Conservation (phyloP, 2,888 invertebrate genomes). For the Exephanes ischioxanthus region DNA sequence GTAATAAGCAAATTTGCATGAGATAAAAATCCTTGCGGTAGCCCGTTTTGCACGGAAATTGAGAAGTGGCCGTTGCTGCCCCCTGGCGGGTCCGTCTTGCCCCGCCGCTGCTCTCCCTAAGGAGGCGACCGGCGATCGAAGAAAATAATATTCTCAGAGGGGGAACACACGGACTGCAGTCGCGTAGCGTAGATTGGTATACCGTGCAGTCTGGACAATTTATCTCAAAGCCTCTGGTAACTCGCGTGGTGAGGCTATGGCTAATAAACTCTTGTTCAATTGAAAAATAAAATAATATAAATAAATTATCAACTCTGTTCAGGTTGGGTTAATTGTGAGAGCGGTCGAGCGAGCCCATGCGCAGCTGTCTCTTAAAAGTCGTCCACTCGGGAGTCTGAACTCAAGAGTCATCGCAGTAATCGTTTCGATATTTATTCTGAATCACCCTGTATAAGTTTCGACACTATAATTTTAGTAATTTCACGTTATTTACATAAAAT, state of each 20-base stretch:
- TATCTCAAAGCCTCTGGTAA: constrained; percentile 54
- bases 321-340: constrained; percentile 53
- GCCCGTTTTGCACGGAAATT: neutral
- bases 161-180: constrained; percentile 43
- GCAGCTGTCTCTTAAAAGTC: neutral
- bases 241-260: constrained; percentile 30
- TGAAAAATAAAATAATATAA: no score
- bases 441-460: no score
- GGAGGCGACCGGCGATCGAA: constrained; percentile 51
- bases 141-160: constrained; percentile 61
- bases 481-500: neutral
- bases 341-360: constrained; percentile 4
- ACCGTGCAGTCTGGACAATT: constrained; percentile 42
- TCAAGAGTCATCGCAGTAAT: no score
- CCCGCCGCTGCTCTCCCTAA: constrained; percentile 1
- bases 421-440: no score
- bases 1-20: constrained; percentile 8
- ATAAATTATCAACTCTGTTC: constrained; percentile 16
- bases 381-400: neutral
- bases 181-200: constrained; percentile 16
- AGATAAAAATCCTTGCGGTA: neutral
- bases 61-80: neutral
- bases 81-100: neutral
- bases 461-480: neutral
- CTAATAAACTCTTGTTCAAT: constrained; percentile 55